Evolutionary conservation across 1,140 invertebrate species (phyloP).

Genomic region (Onthophagus taurus): DNA sequence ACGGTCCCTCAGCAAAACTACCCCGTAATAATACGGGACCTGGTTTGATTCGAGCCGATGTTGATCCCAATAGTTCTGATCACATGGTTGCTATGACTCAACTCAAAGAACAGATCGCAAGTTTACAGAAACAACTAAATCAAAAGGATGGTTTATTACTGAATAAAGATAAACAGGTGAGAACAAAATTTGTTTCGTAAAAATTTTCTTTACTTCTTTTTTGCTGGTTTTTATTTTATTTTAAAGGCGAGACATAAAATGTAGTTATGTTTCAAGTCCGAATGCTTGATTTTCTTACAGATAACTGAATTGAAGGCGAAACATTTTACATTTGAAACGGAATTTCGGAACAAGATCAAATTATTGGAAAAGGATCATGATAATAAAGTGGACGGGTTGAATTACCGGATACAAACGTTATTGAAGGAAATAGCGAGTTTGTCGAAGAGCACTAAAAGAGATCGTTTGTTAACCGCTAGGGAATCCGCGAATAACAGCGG

Average conservation of each 20-base stretch:
- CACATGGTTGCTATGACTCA: slow-evolving; percentile 91
- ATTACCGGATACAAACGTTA: slow-evolving; percentile 64
- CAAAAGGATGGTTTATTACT: slow-evolving; percentile 80
- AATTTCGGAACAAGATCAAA: slow-evolving; percentile 76
- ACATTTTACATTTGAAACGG: slow-evolving; percentile 79
- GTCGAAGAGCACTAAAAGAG: slow-evolving; percentile 68
- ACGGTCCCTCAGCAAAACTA: slow-evolving; percentile 39
- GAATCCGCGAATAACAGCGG: slow-evolving; percentile 56
- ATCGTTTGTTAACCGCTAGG: slow-evolving; percentile 40
- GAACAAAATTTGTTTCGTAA: slow-evolving; percentile 9
- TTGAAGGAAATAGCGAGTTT: slow-evolving; percentile 77
- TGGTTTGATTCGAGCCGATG: slow-evolving; percentile 40
- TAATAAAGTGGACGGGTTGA: slow-evolving; percentile 67
- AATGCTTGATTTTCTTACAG: slow-evolving; percentile 41
- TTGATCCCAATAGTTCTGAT: slow-evolving; percentile 83
- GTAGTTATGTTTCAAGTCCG: background rate
- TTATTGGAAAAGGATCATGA: slow-evolving; percentile 70
- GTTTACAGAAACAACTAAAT: slow-evolving; percentile 78
- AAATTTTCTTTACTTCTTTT: too few species aligned
- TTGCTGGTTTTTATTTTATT: too few species aligned
- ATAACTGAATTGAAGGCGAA: slow-evolving; percentile 89
- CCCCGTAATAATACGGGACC: slow-evolving; percentile 36
- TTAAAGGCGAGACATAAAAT: too few species aligned
- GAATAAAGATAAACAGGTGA: slow-evolving; percentile 83
- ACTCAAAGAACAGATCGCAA: slow-evolving; percentile 86